These are phyloP conservation scores for Mus caroli DNA, from an alignment of 2,797 vertebrate genomes.

Conservation along the genomic window DNA sequence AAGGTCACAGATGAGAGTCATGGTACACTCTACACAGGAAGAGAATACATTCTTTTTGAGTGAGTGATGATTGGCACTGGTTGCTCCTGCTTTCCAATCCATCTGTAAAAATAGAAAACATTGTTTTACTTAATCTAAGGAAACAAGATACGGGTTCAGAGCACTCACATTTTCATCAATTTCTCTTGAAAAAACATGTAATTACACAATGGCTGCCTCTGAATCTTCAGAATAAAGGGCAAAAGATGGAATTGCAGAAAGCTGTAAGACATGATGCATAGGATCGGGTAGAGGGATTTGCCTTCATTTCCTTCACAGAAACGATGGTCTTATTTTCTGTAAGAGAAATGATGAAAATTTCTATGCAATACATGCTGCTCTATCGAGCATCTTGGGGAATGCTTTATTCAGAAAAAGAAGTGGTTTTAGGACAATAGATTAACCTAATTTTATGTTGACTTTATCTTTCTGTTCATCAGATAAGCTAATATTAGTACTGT, in stretches of 20 bases:
- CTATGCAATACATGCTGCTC: conserved; percentile 66
- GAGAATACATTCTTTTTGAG: conserved; percentile 70
- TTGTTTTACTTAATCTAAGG: conserved; percentile 82
- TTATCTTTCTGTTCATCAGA: conserved; percentile 66
- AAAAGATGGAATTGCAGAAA: conserved; percentile 85
- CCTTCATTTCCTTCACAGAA: conserved; percentile 83
- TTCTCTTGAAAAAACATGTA: conserved; percentile 89
- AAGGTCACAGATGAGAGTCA: conserved; percentile 69
- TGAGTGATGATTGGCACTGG: conserved; percentile 80
- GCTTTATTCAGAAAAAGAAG: conserved; percentile 81
- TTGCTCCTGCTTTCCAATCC: conserved; percentile 83
- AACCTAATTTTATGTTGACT: conserved; percentile 64
- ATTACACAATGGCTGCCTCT: conserved; percentile 86
- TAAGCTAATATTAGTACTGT: not conserved
- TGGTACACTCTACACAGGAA: not conserved
- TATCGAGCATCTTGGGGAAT: conserved; percentile 63
- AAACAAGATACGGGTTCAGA: conserved; percentile 86
- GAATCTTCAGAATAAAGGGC: conserved; percentile 84
- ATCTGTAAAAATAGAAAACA: conserved; percentile 86
- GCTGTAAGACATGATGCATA: conserved; percentile 77
- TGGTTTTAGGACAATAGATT: conserved; percentile 67
- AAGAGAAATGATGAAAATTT: conserved; percentile 82
- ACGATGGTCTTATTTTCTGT: conserved; percentile 83
- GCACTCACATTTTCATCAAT: conserved; percentile 88
- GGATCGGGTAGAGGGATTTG: conserved; percentile 78